These are phyloP conservation scores for Eulimnadia texana DNA, from an alignment of 1,140 invertebrate genomes.

Conservation along the genomic window DNA sequence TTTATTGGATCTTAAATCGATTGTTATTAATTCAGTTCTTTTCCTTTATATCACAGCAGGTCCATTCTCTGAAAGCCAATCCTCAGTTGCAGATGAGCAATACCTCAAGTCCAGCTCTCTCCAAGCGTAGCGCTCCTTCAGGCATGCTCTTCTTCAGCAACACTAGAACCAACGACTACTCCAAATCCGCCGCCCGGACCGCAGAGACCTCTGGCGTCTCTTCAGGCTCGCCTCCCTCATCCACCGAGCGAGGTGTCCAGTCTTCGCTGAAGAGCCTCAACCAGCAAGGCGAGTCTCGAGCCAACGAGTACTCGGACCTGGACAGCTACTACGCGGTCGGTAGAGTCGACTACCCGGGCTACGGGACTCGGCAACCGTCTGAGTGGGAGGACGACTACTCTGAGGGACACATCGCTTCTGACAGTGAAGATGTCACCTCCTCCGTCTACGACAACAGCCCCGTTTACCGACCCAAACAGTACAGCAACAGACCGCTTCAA, in stretches of 20 bases:
- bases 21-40: too few species aligned
- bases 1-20: too few species aligned
- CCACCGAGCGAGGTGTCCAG: not conserved
- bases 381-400: not conserved
- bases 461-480: not conserved
- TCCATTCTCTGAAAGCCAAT: not conserved
- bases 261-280: not conserved
- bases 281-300: not conserved
- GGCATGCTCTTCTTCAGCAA: not conserved
- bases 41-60: too few species aligned
- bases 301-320: not conserved
- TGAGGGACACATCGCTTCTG: not conserved
- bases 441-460: conserved; percentile 10
- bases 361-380: not conserved
- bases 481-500: not conserved
- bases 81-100: not conserved
- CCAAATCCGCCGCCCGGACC: not conserved
- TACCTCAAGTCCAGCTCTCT: conserved; percentile 1
- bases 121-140: not conserved
- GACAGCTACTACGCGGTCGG: not conserved
- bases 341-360: not conserved
- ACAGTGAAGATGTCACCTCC: conserved; percentile 1
- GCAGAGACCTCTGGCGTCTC: too few species aligned
- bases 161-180: not conserved
- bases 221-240: too few species aligned